These are phyloP conservation scores for Arnoldichthys spilopterus DNA, from an alignment of 2,797 vertebrate species.

Conservation along the genomic window DNA sequence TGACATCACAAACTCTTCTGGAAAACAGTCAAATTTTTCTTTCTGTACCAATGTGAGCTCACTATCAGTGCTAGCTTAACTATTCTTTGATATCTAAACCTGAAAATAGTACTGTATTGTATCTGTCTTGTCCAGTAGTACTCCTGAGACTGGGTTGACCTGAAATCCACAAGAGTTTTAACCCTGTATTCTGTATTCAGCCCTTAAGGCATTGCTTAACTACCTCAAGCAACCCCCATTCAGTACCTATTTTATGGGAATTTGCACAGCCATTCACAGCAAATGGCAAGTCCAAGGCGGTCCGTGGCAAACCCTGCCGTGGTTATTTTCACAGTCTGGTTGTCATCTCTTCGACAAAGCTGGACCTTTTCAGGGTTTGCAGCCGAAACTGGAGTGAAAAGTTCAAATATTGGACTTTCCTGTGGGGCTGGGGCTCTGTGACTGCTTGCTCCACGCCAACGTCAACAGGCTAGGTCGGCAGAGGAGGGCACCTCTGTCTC, in stretches of 20 bases:
- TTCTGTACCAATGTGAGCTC: too few species aligned
- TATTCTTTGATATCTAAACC: too few species aligned
- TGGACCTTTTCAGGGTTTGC: slow-evolving; percentile 57
- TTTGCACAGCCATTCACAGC: slow-evolving; percentile 37
- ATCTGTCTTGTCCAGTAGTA: background rate
- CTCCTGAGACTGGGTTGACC: background rate
- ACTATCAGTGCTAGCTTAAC: too few species aligned
- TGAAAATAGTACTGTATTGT: background rate
- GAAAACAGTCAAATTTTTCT: too few species aligned
- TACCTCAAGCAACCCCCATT: background rate
- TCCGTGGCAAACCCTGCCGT: slow-evolving; percentile 26
- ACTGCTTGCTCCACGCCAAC: slow-evolving; percentile 70
- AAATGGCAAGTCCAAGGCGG: slow-evolving; percentile 39
- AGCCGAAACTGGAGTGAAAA: slow-evolving; percentile 75
- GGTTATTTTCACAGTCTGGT: slow-evolving; percentile 55
- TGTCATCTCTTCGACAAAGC: slow-evolving; percentile 59
- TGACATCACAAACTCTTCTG: too few species aligned
- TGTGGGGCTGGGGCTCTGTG: slow-evolving; percentile 69
- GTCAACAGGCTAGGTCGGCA: slow-evolving; percentile 69
- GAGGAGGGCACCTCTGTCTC: slow-evolving; percentile 74
- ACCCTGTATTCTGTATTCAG: slow-evolving; percentile 3
- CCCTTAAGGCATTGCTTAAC: slow-evolving; percentile 21
- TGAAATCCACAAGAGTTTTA: background rate
- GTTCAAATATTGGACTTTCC: slow-evolving; percentile 86
- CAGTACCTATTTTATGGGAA: slow-evolving; percentile 46